Evolutionary conservation across 2,888 invertebrate species (phyloP), one percentile per base, ranked within the genome.

Genomic region (Bembecia ichneumoniformis): DNA sequence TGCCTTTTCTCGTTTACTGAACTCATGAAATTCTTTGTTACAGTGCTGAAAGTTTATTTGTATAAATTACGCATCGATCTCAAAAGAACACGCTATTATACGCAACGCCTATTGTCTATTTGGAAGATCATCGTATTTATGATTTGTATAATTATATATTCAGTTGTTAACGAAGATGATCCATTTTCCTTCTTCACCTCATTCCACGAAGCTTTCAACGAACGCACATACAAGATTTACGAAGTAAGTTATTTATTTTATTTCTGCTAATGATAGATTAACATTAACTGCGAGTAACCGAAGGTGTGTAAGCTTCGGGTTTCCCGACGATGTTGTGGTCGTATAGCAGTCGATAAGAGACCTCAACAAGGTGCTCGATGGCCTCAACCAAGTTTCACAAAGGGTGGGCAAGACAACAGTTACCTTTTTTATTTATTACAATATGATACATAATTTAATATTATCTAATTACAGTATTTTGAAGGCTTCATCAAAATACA

Each of bases 91-190:
- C 89, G 94, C 17, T 93, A 95, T 62, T 91, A 92, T 63, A 91
- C 92, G 0, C 94, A 96, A 66, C 86, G 92, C 40, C 88, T 91
- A 47, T 84, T 94, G 2, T 90, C 96, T 0, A 58, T 94, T 14
- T 92, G 94, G 89, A 96, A 97, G 80, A 91, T 94, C 49, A 43
- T 91, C 0, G 71, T 94, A 3, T 96, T 96, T 64, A 89, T 93
- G 55, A 59, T 82, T 1, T 88, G 90, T 52, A 90, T 91, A 59
- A 66, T 94, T 46, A 63, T 91, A 7, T 90, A 92, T 49, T 78
- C 91, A 51, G 66, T 70, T 49, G 49, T 82, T 1, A 81, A 83
- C 58, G 76, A 82, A 15, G 88, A 87, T 35, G 66, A 82, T 13
- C 75, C 86, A 0, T 58, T 68, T 28, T 70, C 82, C 20, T 74